These are phyloP conservation scores for Drosophila azteca DNA, from an alignment of 1,140 invertebrate species.

Conservation along the genomic window DNA sequence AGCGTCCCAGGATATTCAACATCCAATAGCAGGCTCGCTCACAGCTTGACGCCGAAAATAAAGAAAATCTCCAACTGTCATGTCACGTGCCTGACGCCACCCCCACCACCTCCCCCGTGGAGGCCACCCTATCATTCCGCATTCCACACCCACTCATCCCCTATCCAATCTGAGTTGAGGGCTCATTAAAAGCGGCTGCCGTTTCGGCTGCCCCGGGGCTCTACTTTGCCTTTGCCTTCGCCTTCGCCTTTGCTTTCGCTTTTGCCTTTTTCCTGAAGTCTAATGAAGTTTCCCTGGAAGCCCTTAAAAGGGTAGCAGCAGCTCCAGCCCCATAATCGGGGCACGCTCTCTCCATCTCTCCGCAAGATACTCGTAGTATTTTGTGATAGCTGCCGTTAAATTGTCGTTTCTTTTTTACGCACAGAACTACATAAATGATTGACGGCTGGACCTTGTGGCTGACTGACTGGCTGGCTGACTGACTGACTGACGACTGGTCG, in stretches of 20 bases:
- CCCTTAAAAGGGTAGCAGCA: slow-evolving; percentile 27
- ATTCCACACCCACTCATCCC: neutral
- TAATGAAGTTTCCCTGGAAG: slow-evolving; percentile 50
- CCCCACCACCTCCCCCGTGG: no score
- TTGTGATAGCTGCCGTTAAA: slow-evolving; percentile 62
- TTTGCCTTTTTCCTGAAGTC: slow-evolving; percentile 13
- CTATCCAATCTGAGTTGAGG: slow-evolving; percentile 26
- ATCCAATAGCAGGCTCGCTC: slow-evolving; percentile 34
- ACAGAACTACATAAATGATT: slow-evolving; percentile 63
- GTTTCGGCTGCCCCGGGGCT: slow-evolving; percentile 17
- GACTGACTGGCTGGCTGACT: no score
- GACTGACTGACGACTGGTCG: slow-evolving; percentile 32
- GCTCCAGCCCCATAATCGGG: slow-evolving; percentile 8
- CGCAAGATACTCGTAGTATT: slow-evolving; percentile 4
- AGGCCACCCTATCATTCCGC: neutral
- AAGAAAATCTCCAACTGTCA: slow-evolving; percentile 49
- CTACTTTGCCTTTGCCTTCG: neutral
- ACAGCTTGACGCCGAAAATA: slow-evolving; percentile 39
- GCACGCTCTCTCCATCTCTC: neutral
- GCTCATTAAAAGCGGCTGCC: slow-evolving; percentile 67
- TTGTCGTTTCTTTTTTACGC: slow-evolving; percentile 70
- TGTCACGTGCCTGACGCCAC: slow-evolving; percentile 37
- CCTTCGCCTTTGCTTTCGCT: neutral
- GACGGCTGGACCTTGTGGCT: slow-evolving; percentile 70
- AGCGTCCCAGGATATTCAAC: no score